Percentiles rank a stretch among this genome's conserved stretches.
Conservation (phyloP, 2,888 invertebrate species). For the Heliconius ethilla region DNA sequence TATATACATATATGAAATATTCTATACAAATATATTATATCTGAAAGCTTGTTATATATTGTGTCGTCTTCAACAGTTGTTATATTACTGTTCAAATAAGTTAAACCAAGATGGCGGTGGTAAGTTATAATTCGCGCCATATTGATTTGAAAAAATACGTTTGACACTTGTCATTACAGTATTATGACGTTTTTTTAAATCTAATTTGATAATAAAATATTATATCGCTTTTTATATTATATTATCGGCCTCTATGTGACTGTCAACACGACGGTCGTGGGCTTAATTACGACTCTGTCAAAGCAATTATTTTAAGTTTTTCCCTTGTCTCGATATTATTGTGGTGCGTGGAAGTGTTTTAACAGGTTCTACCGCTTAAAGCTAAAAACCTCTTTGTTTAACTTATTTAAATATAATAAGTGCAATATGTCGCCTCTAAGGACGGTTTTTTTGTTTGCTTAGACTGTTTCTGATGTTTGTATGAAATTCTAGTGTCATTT, state of each 20-base stretch:
- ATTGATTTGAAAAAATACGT: neutral
- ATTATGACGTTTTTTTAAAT: neutral
- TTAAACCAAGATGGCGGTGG: conserved; percentile 1
- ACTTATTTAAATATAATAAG: conserved; percentile 11
- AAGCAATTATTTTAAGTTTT: too few relatives aligned
- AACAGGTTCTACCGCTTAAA: neutral
- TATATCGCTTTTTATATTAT: neutral
- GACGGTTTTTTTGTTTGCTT: neutral
- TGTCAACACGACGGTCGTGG: too few relatives aligned
- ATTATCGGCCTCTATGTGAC: too few relatives aligned
- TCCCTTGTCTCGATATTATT: too few relatives aligned
- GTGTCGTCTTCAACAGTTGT: conserved; percentile 10
- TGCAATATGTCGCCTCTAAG: conserved; percentile 14
- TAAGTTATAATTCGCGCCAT: neutral
- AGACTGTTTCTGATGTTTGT: conserved; percentile 7
- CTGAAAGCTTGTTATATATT: conserved; percentile 17
- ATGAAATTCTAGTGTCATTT: conserved; percentile 20
- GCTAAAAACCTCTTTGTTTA: conserved; percentile 11
- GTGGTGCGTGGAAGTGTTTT: neutral
- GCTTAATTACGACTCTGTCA: too few relatives aligned
- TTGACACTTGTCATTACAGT: neutral
- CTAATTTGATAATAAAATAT: neutral
- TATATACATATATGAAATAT: neutral
- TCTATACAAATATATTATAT: conserved; percentile 5
- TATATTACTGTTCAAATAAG: conserved; percentile 24